phyloP scores from a whole-genome alignment of 2,113 vertebrate species.

The Osmerus eperlanus region DNA sequence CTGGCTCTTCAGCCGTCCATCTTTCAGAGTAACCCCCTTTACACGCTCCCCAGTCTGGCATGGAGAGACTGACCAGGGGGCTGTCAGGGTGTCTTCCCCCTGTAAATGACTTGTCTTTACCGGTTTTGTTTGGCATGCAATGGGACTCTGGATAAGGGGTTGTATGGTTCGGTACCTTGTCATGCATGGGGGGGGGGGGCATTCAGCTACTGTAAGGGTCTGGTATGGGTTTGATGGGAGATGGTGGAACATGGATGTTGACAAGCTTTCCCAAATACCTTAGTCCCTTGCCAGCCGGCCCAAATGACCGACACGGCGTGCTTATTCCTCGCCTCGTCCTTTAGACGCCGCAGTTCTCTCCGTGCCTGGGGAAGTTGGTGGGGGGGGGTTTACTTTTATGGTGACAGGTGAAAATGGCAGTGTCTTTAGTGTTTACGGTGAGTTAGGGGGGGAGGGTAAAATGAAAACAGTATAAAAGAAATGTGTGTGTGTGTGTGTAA shows the following conservation, averaged over 20 bases:
- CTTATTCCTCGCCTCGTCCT: slow-evolving; percentile 94
- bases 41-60: background rate
- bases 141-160: background rate
- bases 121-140: background rate
- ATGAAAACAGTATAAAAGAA: slow-evolving; percentile 14
- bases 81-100: background rate
- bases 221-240: slow-evolving; percentile 23
- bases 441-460: slow-evolving; percentile 5
- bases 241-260: slow-evolving; percentile 57
- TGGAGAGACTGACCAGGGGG: background rate
- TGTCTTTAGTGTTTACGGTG: slow-evolving; percentile 15
- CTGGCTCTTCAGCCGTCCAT: background rate
- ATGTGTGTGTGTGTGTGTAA: too few relatives aligned
- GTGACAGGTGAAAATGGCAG: slow-evolving; percentile 31
- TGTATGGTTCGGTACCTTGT: background rate
- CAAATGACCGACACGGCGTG: slow-evolving; percentile 97
- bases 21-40: background rate
- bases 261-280: slow-evolving; percentile 86
- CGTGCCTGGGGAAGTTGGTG: slow-evolving; percentile 79
- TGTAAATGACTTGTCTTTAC: background rate
- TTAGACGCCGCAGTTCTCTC: slow-evolving; percentile 93
- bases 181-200: slow-evolving; percentile 12
- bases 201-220: background rate
- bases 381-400: slow-evolving; percentile 51
- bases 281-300: slow-evolving; percentile 98